Evolutionary conservation across 2,797 vertebrate species (phyloP).

Genomic region (Malurus splendens): DNA sequence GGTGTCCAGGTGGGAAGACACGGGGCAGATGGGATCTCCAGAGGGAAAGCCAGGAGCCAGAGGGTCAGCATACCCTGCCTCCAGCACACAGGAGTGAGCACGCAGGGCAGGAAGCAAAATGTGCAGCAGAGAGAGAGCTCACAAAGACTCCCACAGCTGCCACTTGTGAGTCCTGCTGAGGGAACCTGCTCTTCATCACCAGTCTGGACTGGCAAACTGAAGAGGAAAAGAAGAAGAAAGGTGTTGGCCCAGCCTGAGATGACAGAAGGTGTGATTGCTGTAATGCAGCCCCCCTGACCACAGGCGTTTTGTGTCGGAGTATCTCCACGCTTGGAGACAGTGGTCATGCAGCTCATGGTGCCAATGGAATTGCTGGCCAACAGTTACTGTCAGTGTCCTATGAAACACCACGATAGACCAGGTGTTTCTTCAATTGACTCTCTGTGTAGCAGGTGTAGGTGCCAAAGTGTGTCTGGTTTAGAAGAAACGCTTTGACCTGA

Average conservation of each 20-base stretch:
- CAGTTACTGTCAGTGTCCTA: not conserved
- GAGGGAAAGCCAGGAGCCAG: not conserved
- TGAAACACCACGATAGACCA: rapidly evolving
- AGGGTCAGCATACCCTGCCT: not conserved
- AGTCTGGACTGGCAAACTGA: not conserved
- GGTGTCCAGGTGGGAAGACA: not conserved
- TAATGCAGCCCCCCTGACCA: not conserved
- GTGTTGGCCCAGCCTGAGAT: rapidly evolving
- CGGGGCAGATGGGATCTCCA: not conserved
- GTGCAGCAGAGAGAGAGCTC: not conserved
- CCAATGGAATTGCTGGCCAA: not conserved
- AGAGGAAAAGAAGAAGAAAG: not conserved
- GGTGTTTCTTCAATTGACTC: not conserved
- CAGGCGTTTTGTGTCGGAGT: rapidly evolving
- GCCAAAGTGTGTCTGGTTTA: not conserved
- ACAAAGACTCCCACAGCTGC: not conserved
- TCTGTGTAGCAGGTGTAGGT: not conserved
- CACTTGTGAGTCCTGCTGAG: not conserved
- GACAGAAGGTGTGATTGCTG: rapidly evolving
- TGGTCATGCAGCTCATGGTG: rapidly evolving
- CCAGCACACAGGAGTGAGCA: not conserved
- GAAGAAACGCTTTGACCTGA: not conserved
- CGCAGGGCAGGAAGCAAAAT: rapidly evolving
- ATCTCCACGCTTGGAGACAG: rapidly evolving
- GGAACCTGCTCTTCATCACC: not conserved